Evolutionary conservation across 2,888 invertebrate species (phyloP).

Genomic region (Erebia epiphron): DNA sequence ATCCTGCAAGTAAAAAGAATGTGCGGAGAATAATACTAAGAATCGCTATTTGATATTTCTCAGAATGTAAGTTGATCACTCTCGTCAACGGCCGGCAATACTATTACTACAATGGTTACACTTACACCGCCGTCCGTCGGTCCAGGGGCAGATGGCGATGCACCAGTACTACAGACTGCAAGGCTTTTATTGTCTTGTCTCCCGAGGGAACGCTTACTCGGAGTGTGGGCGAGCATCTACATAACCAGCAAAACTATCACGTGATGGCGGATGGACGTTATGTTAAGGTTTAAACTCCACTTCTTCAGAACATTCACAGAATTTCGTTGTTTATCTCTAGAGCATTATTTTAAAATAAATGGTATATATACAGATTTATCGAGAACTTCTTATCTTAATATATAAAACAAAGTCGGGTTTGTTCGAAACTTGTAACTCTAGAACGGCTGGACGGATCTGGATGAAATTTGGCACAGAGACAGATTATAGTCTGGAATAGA

Average conservation of each 20-base stretch:
- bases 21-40: no score
- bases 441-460: no score
- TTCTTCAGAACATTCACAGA: neutral
- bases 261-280: conserved; percentile 39
- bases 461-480: no score
- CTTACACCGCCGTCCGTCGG: conserved; percentile 42
- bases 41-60: neutral
- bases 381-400: no score
- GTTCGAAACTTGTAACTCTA: no score
- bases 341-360: no score
- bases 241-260: conserved; percentile 38
- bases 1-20: no score
- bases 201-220: conserved; percentile 31
- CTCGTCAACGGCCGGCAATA: conserved; percentile 43
- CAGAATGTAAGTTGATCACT: conserved; percentile 41
- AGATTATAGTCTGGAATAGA: no score
- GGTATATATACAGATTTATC: no score
- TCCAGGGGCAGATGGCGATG: conserved; percentile 45
- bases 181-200: conserved; percentile 40
- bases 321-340: no score
- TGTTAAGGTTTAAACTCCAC: conserved; percentile 36
- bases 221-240: conserved; percentile 39
- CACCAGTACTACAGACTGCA: conserved; percentile 46
- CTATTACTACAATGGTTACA: conserved; percentile 45
- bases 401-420: no score